A percentile compares a stretch with the other conserved stretches of the same genome.
Evolutionary conservation across 2,888 invertebrate genomes (phyloP).

Genomic region (Megamerina dolium): DNA sequence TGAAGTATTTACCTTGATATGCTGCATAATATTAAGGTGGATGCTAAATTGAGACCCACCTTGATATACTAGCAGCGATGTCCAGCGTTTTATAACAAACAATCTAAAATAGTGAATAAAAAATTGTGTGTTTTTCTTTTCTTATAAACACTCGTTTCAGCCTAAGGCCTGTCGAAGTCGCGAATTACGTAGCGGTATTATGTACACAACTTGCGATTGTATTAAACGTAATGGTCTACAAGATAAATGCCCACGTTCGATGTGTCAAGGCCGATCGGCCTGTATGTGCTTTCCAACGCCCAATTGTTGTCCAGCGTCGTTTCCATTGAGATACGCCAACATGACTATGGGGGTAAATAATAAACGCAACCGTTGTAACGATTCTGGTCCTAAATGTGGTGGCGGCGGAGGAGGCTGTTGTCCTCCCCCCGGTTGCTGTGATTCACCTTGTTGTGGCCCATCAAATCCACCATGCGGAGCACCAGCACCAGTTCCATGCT

Average conservation of each 20-base stretch:
- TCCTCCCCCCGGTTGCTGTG: slow-evolving; percentile 12
- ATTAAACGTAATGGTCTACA: slow-evolving; percentile 57
- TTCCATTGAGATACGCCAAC: slow-evolving; percentile 37
- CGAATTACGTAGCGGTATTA: slow-evolving; percentile 52
- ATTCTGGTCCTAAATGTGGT: slow-evolving; percentile 27
- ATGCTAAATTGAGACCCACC: slow-evolving; percentile 30
- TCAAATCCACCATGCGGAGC: slow-evolving; percentile 30
- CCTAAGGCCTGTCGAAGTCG: slow-evolving; percentile 50
- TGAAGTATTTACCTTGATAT: slow-evolving; percentile 32
- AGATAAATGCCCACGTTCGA: slow-evolving; percentile 54
- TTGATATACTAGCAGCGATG: slow-evolving; percentile 25
- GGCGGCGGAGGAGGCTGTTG: slow-evolving; percentile 20
- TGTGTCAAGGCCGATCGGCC: slow-evolving; percentile 52
- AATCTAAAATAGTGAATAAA: not conserved
- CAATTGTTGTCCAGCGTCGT: slow-evolving; percentile 50
- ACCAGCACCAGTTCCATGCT: slow-evolving; percentile 37
- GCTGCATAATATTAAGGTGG: slow-evolving; percentile 31
- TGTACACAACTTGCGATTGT: slow-evolving; percentile 56
- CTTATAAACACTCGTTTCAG: slow-evolving; percentile 20
- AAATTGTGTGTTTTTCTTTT: slow-evolving; percentile 10
- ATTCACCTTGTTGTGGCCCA: slow-evolving; percentile 23
- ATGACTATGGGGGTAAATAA: slow-evolving; percentile 42
- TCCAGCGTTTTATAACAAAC: not conserved
- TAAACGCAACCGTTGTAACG: slow-evolving; percentile 34
- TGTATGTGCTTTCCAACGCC: slow-evolving; percentile 52